Evolutionary conservation across 2,797 vertebrate genomes (phyloP), one percentile per base, ranked within the genome.

Genomic region (Anguilla obscura): DNA sequence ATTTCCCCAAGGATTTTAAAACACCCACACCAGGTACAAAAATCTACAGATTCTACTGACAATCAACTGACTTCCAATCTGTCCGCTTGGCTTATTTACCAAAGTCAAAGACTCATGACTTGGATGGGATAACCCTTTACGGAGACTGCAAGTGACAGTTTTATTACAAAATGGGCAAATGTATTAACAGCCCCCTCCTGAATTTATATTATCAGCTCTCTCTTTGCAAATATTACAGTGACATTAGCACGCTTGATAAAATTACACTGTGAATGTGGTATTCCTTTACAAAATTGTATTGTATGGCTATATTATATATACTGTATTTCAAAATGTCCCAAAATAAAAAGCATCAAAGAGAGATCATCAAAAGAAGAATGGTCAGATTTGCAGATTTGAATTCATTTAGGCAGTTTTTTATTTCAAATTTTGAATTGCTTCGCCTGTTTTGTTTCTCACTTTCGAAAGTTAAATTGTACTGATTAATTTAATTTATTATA

Each of bases 1-100:
- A n/a, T 52, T 45, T 89, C 66, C 36, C 48, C 27, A 9, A 18
- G 18, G 7, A 21, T 1, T 16, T 88, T 90, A 87, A 58, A 90
- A 63, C 21, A 63, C 58, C 18, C 56, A 63, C 58, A 63, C 16
- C 21, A 63, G 16, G 21, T 24, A 63, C 12, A 63, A 24, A 63
- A 16, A 63, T 18, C 16, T 0, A 18, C 21, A 16, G 58, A 63
- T 24, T 21, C 18, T 18, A 63, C 21, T 63, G 58, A 63, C 58
- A 63, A 63, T 21, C 58, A 63, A 63, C 58, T 18, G 16, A 63
- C 58, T 63, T 63, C 58, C 58, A 21, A 21, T 63, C 58, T 24
- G 16, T 16, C 58, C 16, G 16, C 58, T 16, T 45, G 2, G 16
- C 58, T 63, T 21, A 63, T 63, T 63, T 21, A 63, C 58, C 16